These are phyloP conservation scores for Eremobia ochroleuca DNA, from an alignment of 2,888 invertebrate species.

Conservation along the genomic window DNA sequence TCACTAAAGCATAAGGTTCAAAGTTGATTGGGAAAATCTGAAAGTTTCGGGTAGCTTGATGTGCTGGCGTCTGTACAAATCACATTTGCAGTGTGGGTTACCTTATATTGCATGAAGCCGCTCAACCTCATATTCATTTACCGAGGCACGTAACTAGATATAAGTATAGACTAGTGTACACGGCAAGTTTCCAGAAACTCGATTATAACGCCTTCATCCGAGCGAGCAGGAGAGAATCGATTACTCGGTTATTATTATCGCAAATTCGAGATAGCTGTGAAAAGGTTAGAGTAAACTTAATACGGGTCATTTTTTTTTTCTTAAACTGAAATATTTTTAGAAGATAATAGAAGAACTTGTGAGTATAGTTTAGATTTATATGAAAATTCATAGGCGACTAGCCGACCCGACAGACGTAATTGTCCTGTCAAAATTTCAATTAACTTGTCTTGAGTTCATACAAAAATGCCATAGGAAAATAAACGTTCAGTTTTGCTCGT, in stretches of 20 bases:
- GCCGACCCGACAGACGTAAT: neutral
- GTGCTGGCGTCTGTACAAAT: too few relatives aligned
- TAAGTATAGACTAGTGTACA: conserved; percentile 33
- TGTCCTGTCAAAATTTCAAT: neutral
- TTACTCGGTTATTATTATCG: conserved; percentile 24
- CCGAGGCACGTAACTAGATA: conserved; percentile 5
- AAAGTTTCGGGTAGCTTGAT: too few relatives aligned
- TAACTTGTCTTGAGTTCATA: neutral
- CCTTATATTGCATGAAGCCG: conserved; percentile 36
- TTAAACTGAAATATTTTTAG: neutral
- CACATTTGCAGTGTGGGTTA: conserved; percentile 20
- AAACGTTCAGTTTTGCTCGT: neutral
- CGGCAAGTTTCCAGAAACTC: conserved; percentile 16
- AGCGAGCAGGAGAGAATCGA: conserved; percentile 35
- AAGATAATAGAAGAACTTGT: too few relatives aligned
- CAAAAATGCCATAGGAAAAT: neutral
- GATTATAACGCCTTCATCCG: conserved; percentile 34
- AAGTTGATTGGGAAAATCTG: too few relatives aligned
- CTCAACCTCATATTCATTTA: conserved; percentile 46
- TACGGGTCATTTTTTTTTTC: neutral
- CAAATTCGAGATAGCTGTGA: neutral
- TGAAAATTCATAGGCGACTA: neutral
- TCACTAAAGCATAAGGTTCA: too few relatives aligned
- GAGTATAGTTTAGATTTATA: neutral
- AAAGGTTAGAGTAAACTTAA: neutral